phyloP scores from a whole-genome alignment of 2,113 vertebrate genomes.

The Thamnophis sirtalis region DNA sequence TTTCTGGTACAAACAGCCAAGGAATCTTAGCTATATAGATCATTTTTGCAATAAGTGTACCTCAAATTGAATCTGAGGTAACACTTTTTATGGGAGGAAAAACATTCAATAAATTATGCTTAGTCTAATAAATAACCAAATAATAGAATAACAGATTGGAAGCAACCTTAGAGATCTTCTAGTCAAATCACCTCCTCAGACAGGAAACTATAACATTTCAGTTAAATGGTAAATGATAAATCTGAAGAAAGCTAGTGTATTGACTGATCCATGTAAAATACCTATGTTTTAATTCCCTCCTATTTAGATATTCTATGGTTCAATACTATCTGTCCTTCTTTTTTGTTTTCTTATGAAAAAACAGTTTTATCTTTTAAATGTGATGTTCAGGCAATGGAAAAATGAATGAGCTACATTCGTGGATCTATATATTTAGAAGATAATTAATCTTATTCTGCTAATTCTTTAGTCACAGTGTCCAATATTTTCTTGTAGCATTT shows the following conservation, averaged over 20 bases:
- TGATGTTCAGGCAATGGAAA: background rate
- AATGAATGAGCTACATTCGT: background rate
- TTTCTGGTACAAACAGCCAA: constrained; percentile 34
- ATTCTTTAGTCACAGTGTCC: background rate
- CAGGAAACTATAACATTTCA: background rate
- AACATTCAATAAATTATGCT: constrained; percentile 37
- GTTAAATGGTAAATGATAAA: background rate
- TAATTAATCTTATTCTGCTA: background rate
- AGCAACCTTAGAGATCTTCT: background rate
- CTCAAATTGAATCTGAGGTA: constrained; percentile 32
- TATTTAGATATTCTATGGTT: background rate
- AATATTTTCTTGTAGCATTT: rapidly evolving
- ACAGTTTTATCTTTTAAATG: background rate
- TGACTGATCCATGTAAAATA: constrained; percentile 15
- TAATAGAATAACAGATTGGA: background rate
- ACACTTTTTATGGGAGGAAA: background rate
- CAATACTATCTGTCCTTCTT: rapidly evolving
- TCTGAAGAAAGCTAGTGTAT: constrained; percentile 28
- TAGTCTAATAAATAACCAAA: background rate
- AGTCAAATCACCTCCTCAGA: background rate
- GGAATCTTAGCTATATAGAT: constrained; percentile 34
- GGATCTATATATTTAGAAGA: background rate
- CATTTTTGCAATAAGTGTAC: constrained; percentile 38
- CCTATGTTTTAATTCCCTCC: background rate
- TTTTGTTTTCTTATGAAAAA: background rate